Evolutionary conservation across 2,113 vertebrate genomes (phyloP), one percentile per base, ranked within the genome.

Genomic region (Dipodomys ordii): DNA sequence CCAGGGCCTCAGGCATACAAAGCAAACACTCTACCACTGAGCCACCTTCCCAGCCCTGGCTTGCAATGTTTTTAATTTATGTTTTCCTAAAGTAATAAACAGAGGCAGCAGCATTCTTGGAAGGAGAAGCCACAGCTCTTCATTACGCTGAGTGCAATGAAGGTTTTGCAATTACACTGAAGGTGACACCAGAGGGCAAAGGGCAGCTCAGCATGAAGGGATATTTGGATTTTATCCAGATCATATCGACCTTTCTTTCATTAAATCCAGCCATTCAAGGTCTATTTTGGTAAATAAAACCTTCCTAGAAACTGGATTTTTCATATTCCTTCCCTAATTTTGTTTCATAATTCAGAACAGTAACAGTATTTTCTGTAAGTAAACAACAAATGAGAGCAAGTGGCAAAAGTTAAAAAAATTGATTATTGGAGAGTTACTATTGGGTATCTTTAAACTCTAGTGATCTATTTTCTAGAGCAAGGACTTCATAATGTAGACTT

Each of bases 71-170:
- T 65, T 20, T 32, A 18, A 0, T 53, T 82, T 92, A 27, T 16
- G 7, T 62, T 90, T 84, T 84, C 27, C 60, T 65, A 76, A 88
- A 65, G 2, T 0, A 3, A 6, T 83, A 16, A 95, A 80, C 7
- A 30, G 60, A 95, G 83, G 67, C 73, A 83, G 60, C 5, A 53
- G 65, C 67, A 95, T 74, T 12, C 73, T 72, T 81, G 32, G 25
- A 53, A 90, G 39, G 93, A 44, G 19, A 94, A 88, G 5, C 3
- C 72, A 15, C 0, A 18, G 35, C 7, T 78, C 49, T 64, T 60
- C 16, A 64, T 19, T 25, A 79, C 60, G 69, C 0, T 16, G 44
- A 89, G 27, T 0, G 6, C 69, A 30, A 7, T 0, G 2, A 72
- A 30, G 49, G 49, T 18, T 91, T 68, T 30, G 9, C 23, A 80